Evolutionary conservation across 2,797 vertebrate species (phyloP).

Genomic region (Neostethus bicornis): DNA sequence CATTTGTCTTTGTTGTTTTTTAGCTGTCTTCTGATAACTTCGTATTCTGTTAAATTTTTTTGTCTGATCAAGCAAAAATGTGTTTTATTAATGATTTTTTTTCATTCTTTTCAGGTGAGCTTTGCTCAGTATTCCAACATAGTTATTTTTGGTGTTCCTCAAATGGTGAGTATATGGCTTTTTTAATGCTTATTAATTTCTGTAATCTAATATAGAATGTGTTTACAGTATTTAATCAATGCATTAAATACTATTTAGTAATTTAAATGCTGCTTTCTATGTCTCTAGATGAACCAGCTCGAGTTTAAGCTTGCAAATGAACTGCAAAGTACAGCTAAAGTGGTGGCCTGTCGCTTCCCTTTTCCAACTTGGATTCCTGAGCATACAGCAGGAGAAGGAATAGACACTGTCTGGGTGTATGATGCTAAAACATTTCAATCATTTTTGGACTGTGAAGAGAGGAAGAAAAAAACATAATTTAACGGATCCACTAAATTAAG

Average conservation of each 20-base stretch:
- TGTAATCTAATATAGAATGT: neutral
- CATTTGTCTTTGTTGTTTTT: too few relatives aligned
- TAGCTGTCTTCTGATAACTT: too few relatives aligned
- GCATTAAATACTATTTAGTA: neutral
- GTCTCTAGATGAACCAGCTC: constrained; percentile 88
- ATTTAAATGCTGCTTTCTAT: constrained; percentile 2
- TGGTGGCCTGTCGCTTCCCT: constrained; percentile 95
- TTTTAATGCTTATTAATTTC: neutral
- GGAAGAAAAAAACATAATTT: constrained; percentile 11
- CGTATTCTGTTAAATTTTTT: too few relatives aligned
- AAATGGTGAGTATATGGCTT: constrained; percentile 87
- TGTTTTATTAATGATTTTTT: neutral
- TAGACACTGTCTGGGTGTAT: constrained; percentile 93
- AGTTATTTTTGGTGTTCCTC: constrained; percentile 95
- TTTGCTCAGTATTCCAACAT: constrained; percentile 90
- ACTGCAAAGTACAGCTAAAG: constrained; percentile 80
- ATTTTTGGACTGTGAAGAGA: constrained; percentile 7
- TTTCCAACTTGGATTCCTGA: constrained; percentile 92
- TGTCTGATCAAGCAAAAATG: too few relatives aligned
- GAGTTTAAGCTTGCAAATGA: constrained; percentile 89
- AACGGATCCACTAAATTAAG: constrained; percentile 12
- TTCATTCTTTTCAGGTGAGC: constrained; percentile 81
- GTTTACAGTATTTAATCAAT: neutral
- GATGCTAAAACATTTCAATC: constrained; percentile 76
- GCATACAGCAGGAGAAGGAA: constrained; percentile 84